Evolutionary conservation across 1,140 invertebrate genomes (phyloP).

Genomic region (Apocrypta bakeri): DNA sequence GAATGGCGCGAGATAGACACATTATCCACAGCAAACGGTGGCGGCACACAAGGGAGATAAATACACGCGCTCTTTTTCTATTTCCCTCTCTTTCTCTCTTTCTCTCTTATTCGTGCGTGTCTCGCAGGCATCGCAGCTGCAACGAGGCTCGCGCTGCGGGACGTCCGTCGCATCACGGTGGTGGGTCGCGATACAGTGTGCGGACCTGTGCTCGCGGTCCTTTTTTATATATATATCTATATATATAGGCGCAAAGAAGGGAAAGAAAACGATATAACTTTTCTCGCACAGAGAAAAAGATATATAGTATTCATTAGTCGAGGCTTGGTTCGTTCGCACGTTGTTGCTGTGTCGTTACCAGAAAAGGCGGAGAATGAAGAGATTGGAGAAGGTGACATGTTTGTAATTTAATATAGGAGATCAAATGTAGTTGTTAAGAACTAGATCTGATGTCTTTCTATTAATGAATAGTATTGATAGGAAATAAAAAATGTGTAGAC

Average conservation of each 20-base stretch:
- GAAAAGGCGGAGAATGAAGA: neutral
- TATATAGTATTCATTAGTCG: constrained; percentile 69
- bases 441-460: too few relatives aligned
- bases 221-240: neutral
- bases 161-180: constrained; percentile 60
- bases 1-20: neutral
- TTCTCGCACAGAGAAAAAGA: constrained; percentile 67
- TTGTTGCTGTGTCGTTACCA: constrained; percentile 62
- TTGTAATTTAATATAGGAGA: neutral
- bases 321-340: constrained; percentile 71
- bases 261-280: constrained; percentile 67
- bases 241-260: neutral
- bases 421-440: neutral
- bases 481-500: too few relatives aligned
- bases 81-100: neutral
- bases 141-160: constrained; percentile 51
- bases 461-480: neutral
- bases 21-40: neutral
- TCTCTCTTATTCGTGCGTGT: neutral
- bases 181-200: constrained; percentile 63
- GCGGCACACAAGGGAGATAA: constrained; percentile 10
- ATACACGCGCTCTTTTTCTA: neutral
- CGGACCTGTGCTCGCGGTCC: constrained; percentile 26
- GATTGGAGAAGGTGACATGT: constrained; percentile 46
- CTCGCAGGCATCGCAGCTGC: constrained; percentile 1